phyloP scores from a whole-genome alignment of 2,797 vertebrate genomes.

The Enteromius viviparus region DNA sequence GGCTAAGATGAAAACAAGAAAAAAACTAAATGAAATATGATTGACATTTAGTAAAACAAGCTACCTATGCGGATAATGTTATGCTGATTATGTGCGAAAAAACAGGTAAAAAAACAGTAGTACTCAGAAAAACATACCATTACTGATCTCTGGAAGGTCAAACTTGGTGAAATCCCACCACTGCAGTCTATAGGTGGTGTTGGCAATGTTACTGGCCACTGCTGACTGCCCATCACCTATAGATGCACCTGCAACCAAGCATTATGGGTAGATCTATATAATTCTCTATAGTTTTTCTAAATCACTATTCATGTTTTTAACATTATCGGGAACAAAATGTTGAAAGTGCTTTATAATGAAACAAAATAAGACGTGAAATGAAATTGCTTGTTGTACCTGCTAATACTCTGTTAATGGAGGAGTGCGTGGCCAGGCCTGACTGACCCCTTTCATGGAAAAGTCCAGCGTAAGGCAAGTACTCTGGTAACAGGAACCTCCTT shows the following conservation, averaged over 20 bases:
- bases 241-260: constrained; percentile 84
- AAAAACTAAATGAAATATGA: not conserved
- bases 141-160: constrained; percentile 98
- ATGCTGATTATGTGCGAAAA: not conserved
- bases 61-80: not conserved
- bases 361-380: not conserved
- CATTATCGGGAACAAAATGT: not conserved
- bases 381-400: constrained; percentile 80
- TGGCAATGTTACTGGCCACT: constrained; percentile 98
- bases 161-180: constrained; percentile 99
- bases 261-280: not conserved
- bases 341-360: not conserved
- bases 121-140: constrained; percentile 79
- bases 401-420: constrained; percentile 96
- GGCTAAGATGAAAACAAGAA: constrained; percentile 73
- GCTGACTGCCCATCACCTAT: constrained; percentile 98
- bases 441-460: constrained; percentile 98
- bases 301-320: not conserved
- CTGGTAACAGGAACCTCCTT: constrained; percentile 95
- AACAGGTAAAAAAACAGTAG: not conserved
- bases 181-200: constrained; percentile 96
- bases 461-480: constrained; percentile 97
- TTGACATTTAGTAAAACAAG: not conserved
- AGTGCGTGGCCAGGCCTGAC: constrained; percentile 95
- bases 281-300: not conserved